Conservation (phyloP, 2,797 vertebrate genomes). For the Sebastes kiyomatsui region DNA sequence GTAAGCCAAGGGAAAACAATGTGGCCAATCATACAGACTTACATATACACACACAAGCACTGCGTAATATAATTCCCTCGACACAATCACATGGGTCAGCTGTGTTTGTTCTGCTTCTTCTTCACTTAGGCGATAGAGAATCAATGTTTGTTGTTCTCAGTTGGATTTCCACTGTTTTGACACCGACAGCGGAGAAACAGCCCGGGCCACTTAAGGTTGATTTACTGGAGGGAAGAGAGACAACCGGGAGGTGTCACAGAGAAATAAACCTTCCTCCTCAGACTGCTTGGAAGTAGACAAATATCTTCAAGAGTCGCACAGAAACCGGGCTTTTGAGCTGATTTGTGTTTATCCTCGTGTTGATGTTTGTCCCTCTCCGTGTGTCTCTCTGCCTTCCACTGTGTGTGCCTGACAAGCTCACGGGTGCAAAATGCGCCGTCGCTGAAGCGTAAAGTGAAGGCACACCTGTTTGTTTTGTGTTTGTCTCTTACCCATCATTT, state of each 20-base stretch:
- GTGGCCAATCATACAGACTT: background rate
- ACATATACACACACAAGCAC: background rate
- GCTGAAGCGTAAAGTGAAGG: slow-evolving; percentile 46
- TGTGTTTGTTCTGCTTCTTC: slow-evolving; percentile 53
- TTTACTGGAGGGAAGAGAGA: slow-evolving; percentile 54
- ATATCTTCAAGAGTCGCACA: slow-evolving; percentile 30
- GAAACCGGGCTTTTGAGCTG: slow-evolving; percentile 54
- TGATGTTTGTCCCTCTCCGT: slow-evolving; percentile 42
- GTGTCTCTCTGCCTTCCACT: slow-evolving; percentile 21
- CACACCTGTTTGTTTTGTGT: slow-evolving; percentile 72
- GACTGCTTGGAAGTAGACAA: slow-evolving; percentile 39
- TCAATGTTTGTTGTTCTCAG: slow-evolving; percentile 55
- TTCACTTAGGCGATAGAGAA: slow-evolving; percentile 59
- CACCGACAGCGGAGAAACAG: slow-evolving; percentile 27
- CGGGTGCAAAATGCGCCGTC: background rate
- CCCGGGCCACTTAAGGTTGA: slow-evolving; percentile 41
- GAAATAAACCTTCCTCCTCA: slow-evolving; percentile 57
- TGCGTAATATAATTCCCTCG: background rate
- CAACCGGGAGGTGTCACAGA: slow-evolving; percentile 45
- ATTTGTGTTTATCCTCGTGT: slow-evolving; percentile 49
- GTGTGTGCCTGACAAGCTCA: slow-evolving; percentile 27
- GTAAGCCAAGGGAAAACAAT: background rate
- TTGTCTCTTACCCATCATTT: slow-evolving; percentile 64
- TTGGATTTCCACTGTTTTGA: slow-evolving; percentile 50
- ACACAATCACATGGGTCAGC: slow-evolving; percentile 37